Evolutionary conservation across 1,140 invertebrate species (phyloP).

Genomic region (Zaprionus taronus): DNA sequence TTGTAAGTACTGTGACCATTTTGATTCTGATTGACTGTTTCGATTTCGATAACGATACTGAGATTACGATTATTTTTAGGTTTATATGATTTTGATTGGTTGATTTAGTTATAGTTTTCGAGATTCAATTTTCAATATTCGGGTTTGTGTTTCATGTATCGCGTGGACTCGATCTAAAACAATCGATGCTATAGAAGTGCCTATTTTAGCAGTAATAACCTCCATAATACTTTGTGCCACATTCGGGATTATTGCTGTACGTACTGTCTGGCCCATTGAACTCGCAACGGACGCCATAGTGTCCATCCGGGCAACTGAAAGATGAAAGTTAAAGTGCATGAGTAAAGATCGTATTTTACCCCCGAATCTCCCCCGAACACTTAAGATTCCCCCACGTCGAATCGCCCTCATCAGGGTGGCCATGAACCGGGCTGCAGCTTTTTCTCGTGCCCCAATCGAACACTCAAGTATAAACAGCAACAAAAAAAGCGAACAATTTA

Average conservation of each 20-base stretch:
- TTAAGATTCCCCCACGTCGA: constrained; percentile 3
- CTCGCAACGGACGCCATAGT: constrained; percentile 92
- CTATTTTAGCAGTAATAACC: constrained; percentile 85
- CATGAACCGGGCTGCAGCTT: constrained; percentile 66
- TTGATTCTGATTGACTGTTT: constrained; percentile 32
- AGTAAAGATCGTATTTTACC: constrained; percentile 43
- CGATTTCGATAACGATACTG: constrained; percentile 22
- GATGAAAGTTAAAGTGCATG: constrained; percentile 33
- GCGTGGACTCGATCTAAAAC: constrained; percentile 69
- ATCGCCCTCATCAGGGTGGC: constrained; percentile 35
- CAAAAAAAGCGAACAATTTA: constrained; percentile 27
- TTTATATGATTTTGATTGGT: constrained; percentile 24
- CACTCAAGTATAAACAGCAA: constrained; percentile 56
- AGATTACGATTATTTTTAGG: not conserved
- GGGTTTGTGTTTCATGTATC: constrained; percentile 35
- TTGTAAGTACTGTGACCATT: constrained; percentile 23
- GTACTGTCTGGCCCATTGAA: constrained; percentile 83
- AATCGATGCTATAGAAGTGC: constrained; percentile 85
- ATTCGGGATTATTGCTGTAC: constrained; percentile 81
- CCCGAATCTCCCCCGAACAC: constrained; percentile 21
- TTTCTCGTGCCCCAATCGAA: constrained; percentile 20
- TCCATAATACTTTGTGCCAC: constrained; percentile 76
- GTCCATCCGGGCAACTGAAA: constrained; percentile 92
- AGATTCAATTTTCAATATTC: not conserved
- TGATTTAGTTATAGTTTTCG: constrained; percentile 18